Evolutionary conservation across 2,113 vertebrate species (phyloP).

Genomic region (Vulpes lagopus): DNA sequence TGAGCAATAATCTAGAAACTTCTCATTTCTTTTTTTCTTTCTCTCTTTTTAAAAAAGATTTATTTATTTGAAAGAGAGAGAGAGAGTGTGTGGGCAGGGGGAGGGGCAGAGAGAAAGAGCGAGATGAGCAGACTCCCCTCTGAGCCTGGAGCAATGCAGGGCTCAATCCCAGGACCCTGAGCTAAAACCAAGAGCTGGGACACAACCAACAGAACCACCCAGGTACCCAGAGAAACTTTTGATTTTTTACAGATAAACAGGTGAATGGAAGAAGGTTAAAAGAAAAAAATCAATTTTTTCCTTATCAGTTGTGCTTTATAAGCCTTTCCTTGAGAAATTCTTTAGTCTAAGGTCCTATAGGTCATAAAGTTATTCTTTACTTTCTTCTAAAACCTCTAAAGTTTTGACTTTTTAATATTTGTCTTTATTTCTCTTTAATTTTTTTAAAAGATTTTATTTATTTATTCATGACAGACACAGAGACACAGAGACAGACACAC

Average conservation of each 20-base stretch:
- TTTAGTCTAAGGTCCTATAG: background rate
- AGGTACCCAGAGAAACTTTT: background rate
- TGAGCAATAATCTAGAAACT: slow-evolving; percentile 13
- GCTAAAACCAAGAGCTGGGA: too few species aligned
- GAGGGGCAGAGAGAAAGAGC: too few species aligned
- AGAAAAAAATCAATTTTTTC: background rate
- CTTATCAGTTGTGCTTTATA: background rate
- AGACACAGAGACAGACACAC: too few species aligned
- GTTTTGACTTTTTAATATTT: background rate
- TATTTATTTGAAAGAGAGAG: too few species aligned
- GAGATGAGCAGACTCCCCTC: too few species aligned
- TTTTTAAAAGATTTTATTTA: background rate
- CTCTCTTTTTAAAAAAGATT: background rate
- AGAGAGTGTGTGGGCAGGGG: too few species aligned
- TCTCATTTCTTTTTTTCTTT: background rate
- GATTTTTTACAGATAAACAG: background rate
- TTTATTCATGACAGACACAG: too few species aligned
- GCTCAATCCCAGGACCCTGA: too few species aligned
- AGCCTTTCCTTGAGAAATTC: background rate
- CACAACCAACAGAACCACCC: too few species aligned
- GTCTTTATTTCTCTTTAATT: background rate
- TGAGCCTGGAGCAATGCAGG: too few species aligned
- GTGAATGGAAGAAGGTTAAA: background rate
- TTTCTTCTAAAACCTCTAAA: background rate
- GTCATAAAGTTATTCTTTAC: background rate